These are phyloP conservation scores for Cyaniris semiargus DNA, from an alignment of 2,888 invertebrate genomes.

Conservation along the genomic window DNA sequence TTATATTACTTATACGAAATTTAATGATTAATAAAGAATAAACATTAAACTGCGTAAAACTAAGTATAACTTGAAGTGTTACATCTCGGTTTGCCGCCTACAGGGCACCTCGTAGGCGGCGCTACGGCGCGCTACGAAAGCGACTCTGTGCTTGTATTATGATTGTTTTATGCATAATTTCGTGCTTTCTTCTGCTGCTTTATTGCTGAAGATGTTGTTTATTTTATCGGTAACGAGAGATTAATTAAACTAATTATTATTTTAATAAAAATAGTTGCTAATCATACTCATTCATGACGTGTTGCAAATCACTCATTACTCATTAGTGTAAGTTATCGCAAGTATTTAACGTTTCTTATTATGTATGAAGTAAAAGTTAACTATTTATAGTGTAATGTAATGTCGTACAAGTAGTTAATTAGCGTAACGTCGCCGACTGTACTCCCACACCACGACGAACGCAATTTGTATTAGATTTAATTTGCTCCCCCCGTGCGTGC, in stretches of 20 bases:
- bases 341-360: neutral
- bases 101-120: neutral
- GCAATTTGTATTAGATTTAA: conserved; percentile 81
- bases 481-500: conserved; percentile 67
- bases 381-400: neutral
- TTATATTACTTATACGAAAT: neutral
- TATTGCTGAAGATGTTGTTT: neutral
- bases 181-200: neutral
- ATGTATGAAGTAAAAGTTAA: neutral
- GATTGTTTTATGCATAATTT: neutral
- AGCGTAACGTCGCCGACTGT: conserved; percentile 4
- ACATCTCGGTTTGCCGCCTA: neutral
- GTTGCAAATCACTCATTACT: too few species aligned
- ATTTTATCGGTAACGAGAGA: neutral
- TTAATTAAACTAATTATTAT: too few species aligned
- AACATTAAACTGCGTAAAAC: neutral
- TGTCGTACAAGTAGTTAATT: neutral
- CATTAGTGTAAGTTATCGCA: neutral
- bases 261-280: neutral
- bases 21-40: neutral
- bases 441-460: conserved; percentile 47
- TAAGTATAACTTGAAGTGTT: neutral
- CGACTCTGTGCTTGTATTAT: neutral
- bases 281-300: neutral
- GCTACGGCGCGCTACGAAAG: neutral